Percentiles rank a stretch among this genome's conserved stretches.
These are phyloP conservation scores for Tetraodon nigroviridis DNA, from an alignment of 2,113 vertebrate species.

Conservation along the genomic window DNA sequence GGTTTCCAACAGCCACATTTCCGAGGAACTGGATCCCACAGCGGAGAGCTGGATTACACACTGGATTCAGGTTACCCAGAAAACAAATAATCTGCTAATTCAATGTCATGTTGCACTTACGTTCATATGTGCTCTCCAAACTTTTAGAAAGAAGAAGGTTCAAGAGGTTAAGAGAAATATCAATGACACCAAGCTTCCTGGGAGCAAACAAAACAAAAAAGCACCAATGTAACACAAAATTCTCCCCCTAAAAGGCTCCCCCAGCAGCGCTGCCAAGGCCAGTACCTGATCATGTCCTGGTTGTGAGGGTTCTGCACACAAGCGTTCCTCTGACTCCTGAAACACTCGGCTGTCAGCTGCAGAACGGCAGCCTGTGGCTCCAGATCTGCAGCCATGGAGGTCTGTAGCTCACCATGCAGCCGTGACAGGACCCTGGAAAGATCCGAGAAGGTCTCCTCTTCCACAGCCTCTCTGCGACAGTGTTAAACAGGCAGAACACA, in stretches of 20 bases:
- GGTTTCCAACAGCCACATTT: constrained; percentile 88
- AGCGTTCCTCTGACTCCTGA: constrained; percentile 88
- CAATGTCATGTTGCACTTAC: constrained; percentile 49
- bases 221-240: not conserved
- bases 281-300: constrained; percentile 83
- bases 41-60: constrained; percentile 77
- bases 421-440: constrained; percentile 56
- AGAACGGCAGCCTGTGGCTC: constrained; percentile 37
- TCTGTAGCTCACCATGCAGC: constrained; percentile 51
- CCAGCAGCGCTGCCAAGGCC: not conserved
- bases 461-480: constrained; percentile 50
- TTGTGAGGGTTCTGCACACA: constrained; percentile 84
- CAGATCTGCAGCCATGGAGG: constrained; percentile 1
- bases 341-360: constrained; percentile 83
- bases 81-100: not conserved
- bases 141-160: constrained; percentile 43
- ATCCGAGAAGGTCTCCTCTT: constrained; percentile 37
- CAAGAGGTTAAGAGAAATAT: constrained; percentile 59
- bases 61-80: not conserved
- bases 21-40: constrained; percentile 95
- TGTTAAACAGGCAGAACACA: not conserved
- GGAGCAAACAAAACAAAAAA: not conserved
- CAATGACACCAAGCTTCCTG: constrained; percentile 72
- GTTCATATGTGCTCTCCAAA: constrained; percentile 50
- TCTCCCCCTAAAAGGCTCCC: not conserved